Percentiles rank a stretch among this genome's conserved stretches.
phyloP scores from a whole-genome alignment of 30 jellyfish, hydroid and myxozoan species.

The Hydractinia echinata region DNA sequence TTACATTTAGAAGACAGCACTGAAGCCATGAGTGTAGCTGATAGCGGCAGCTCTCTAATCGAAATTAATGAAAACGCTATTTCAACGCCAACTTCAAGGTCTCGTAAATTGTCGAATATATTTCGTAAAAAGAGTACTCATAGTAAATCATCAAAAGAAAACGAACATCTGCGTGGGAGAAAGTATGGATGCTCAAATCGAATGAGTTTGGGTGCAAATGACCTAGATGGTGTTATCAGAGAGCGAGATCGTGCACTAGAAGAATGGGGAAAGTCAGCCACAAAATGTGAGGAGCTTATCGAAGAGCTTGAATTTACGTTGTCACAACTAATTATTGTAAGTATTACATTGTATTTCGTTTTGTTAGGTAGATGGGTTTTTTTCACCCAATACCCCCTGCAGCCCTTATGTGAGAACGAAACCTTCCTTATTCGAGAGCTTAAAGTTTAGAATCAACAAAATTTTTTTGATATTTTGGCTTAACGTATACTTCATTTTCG shows the following conservation, averaged over 20 bases:
- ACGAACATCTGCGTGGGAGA: not conserved
- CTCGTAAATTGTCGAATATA: not conserved
- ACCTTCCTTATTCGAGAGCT: too few relatives aligned
- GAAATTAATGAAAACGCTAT: not conserved
- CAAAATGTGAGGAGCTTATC: constrained; percentile 72
- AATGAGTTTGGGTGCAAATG: constrained; percentile 30
- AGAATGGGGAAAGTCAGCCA: constrained; percentile 77
- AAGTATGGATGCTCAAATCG: not conserved
- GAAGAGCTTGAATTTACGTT: constrained; percentile 70
- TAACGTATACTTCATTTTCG: too few relatives aligned
- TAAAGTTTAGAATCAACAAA: too few relatives aligned
- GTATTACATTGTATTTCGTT: not conserved
- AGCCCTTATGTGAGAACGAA: too few relatives aligned
- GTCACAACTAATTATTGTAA: constrained; percentile 51
- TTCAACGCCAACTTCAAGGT: not conserved
- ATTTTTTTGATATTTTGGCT: too few relatives aligned
- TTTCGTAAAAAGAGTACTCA: not conserved
- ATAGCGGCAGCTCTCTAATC: not conserved
- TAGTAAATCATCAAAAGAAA: not conserved
- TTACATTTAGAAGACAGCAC: not conserved
- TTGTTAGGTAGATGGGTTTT: too few relatives aligned
- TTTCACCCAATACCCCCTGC: too few relatives aligned
- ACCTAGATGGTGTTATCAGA: constrained; percentile 24
- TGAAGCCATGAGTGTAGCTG: not conserved
- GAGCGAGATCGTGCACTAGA: constrained; percentile 80